These are phyloP conservation scores for Leptothorax acervorum DNA, from an alignment of 2,888 invertebrate species.

Conservation along the genomic window DNA sequence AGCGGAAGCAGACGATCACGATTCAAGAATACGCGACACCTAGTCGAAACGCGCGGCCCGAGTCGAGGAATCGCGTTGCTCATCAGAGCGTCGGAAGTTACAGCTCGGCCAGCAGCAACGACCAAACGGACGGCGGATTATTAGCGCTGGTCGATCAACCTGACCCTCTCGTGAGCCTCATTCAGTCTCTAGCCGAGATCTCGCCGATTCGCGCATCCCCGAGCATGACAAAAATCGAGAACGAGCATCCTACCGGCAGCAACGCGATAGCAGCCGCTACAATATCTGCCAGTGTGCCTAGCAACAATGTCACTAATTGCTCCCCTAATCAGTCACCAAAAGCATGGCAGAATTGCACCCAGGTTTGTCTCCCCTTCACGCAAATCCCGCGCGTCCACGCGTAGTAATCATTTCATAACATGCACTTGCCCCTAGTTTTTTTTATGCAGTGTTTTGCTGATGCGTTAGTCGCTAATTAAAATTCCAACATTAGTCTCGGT, in stretches of 20 bases:
- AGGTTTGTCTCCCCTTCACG: conserved; percentile 81
- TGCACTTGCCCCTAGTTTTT: conserved; percentile 6
- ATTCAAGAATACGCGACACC: conserved; percentile 41
- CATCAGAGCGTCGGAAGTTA: conserved; percentile 83
- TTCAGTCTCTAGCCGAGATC: conserved; percentile 82
- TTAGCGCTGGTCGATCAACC: conserved; percentile 77
- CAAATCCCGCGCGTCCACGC: conserved; percentile 24
- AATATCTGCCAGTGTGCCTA: conserved; percentile 72
- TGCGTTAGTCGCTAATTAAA: conserved; percentile 18
- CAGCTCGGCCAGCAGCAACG: conserved; percentile 75
- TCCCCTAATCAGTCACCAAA: conserved; percentile 84
- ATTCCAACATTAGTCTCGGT: conserved; percentile 22
- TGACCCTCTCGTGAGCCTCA: conserved; percentile 83
- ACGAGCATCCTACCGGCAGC: conserved; percentile 66
- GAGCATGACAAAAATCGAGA: conserved; percentile 77
- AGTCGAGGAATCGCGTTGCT: conserved; percentile 68
- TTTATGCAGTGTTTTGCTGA: conserved; percentile 19
- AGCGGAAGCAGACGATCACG: conserved; percentile 54
- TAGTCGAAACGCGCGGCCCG: conserved; percentile 63
- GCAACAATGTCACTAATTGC: conserved; percentile 80
- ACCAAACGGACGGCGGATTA: conserved; percentile 77
- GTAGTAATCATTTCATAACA: conserved; percentile 27
- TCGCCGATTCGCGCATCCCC: conserved; percentile 77
- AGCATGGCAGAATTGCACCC: conserved; percentile 84
- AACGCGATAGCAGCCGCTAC: conserved; percentile 60